Evolutionary conservation across 2,888 invertebrate species (phyloP).

Genomic region (Amphipoea oculea): DNA sequence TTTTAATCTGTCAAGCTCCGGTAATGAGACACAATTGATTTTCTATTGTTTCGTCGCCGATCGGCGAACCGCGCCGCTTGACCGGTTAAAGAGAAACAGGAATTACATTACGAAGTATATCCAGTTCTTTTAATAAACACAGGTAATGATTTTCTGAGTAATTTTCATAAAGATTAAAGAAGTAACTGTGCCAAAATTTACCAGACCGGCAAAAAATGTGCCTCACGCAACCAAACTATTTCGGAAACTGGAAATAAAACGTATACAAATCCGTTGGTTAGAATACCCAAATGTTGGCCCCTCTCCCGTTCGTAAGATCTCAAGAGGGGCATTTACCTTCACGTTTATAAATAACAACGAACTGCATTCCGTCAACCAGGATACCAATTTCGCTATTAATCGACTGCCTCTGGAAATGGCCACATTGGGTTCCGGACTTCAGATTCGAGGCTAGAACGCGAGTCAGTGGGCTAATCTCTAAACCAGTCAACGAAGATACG

Average conservation of each 20-base stretch:
- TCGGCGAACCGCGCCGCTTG: too few relatives aligned
- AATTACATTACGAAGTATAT: background rate
- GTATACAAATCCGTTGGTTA: conserved; percentile 15
- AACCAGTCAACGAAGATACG: too few relatives aligned
- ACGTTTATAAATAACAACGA: conserved; percentile 3
- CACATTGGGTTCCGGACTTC: too few relatives aligned
- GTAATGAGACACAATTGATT: too few relatives aligned
- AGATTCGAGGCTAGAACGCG: too few relatives aligned
- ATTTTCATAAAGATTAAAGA: conserved; percentile 21
- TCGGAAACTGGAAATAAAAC: conserved; percentile 18
- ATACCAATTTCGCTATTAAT: background rate
- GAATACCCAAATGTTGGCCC: conserved; percentile 20
- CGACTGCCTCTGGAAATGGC: background rate
- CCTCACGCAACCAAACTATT: conserved; percentile 39
- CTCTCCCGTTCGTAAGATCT: conserved; percentile 7
- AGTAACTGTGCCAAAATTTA: conserved; percentile 43
- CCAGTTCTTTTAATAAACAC: conserved; percentile 14
- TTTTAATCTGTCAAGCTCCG: too few relatives aligned
- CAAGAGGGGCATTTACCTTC: background rate
- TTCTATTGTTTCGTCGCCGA: too few relatives aligned
- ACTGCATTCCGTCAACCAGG: background rate
- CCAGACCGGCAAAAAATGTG: conserved; percentile 39
- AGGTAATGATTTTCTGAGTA: conserved; percentile 12
- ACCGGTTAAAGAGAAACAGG: background rate
- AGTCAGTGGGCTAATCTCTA: too few relatives aligned